Conservation (phyloP, 1,140 invertebrate genomes). For the Macrosteles quadrilineatus region DNA sequence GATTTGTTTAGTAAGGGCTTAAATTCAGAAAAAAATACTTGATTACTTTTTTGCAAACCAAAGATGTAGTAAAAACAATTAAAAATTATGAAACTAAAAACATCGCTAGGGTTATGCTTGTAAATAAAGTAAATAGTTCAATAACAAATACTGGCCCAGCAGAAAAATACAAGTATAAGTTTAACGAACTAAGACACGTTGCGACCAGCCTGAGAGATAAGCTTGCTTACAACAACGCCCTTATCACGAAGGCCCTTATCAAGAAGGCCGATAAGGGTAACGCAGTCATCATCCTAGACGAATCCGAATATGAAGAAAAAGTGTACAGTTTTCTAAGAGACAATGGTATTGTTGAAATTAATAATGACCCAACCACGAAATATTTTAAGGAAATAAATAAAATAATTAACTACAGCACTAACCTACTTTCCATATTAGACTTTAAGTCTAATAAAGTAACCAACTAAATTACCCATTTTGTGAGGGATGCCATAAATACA, state of each 20-base stretch:
- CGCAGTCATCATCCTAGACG: too few relatives aligned
- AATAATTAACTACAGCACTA: too few relatives aligned
- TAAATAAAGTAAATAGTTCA: background rate
- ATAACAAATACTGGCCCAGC: background rate
- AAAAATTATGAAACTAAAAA: background rate
- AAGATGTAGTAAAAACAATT: background rate
- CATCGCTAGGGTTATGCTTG: background rate
- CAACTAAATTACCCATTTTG: background rate
- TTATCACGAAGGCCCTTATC: too few relatives aligned
- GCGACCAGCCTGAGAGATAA: background rate
- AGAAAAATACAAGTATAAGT: background rate
- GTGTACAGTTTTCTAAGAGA: too few relatives aligned
- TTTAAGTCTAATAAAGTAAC: background rate
- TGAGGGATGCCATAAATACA: constrained; percentile 44
- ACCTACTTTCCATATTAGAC: too few relatives aligned
- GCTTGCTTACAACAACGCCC: background rate
- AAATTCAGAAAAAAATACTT: background rate
- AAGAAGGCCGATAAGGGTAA: too few relatives aligned
- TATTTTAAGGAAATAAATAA: too few relatives aligned
- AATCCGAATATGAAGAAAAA: too few relatives aligned
- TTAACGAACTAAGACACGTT: background rate
- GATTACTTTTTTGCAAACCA: background rate
- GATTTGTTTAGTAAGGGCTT: background rate
- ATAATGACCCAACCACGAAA: too few relatives aligned
- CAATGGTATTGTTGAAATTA: too few relatives aligned